These are phyloP conservation scores for Coracias cyanogaster DNA, from an alignment of 2,797 vertebrate species.

Conservation along the genomic window DNA sequence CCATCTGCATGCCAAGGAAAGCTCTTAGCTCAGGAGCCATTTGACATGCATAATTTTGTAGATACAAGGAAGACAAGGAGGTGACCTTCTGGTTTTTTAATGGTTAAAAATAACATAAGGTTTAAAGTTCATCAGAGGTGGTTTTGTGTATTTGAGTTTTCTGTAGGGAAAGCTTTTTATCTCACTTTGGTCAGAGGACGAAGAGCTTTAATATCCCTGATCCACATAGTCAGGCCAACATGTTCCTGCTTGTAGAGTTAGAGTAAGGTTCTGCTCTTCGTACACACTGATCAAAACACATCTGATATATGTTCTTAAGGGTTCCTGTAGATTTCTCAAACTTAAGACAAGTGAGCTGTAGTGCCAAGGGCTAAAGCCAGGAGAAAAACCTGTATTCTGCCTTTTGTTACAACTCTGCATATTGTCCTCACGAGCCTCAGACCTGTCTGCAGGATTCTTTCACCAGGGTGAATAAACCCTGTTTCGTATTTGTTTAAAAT, in stretches of 20 bases:
- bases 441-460: background rate
- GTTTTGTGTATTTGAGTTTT: background rate
- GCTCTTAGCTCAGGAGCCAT: background rate
- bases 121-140: background rate
- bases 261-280: background rate
- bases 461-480: background rate
- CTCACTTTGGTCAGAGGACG: background rate
- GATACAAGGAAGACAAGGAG: background rate
- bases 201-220: background rate
- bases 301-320: background rate
- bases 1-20: background rate
- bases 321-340: slow-evolving; percentile 9
- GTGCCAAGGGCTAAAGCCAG: background rate
- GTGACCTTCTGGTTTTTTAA: background rate
- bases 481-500: background rate
- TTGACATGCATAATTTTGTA: background rate
- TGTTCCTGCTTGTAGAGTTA: slow-evolving; percentile 11
- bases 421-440: background rate
- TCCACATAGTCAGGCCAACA: background rate
- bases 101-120: background rate
- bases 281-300: background rate
- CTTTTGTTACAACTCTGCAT: background rate
- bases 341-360: background rate
- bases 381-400: background rate
- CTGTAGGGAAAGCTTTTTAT: background rate